A percentile compares a stretch with the other conserved stretches of the same genome.
Conservation (phyloP, 2,888 invertebrate genomes). For the Chirona hameri region DNA sequence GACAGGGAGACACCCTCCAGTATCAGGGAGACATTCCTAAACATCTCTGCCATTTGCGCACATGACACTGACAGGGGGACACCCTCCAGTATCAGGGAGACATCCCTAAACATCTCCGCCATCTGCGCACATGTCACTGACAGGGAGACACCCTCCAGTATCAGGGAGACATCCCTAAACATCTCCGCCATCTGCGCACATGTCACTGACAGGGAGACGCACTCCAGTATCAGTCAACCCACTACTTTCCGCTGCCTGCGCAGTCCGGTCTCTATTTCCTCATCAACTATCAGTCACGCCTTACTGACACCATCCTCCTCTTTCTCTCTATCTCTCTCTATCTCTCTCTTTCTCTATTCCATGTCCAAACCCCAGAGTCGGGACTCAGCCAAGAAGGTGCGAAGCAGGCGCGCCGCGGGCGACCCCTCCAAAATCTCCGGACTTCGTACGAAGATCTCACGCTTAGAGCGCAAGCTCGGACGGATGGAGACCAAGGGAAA, state of each 20-base stretch:
- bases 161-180: neutral
- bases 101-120: neutral
- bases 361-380: constrained; percentile 6
- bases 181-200: too few species aligned
- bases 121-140: too few species aligned
- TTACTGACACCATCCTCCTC: neutral
- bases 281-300: too few species aligned
- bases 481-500: neutral
- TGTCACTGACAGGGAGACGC: neutral
- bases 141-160: neutral
- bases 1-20: neutral
- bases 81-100: neutral
- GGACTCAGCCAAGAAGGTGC: constrained; percentile 46
- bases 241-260: too few species aligned
- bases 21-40: neutral
- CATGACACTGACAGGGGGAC: neutral
- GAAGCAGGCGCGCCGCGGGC: neutral
- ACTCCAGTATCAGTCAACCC: neutral
- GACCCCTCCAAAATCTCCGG: neutral
- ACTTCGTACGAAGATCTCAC: neutral
- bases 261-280: too few species aligned
- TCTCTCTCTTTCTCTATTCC: neutral
- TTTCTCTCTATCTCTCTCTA: neutral
- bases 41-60: too few species aligned
- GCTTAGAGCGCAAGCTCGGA: neutral